Evolutionary conservation across 2,888 invertebrate genomes (phyloP).

Genomic region (Noctua comes): DNA sequence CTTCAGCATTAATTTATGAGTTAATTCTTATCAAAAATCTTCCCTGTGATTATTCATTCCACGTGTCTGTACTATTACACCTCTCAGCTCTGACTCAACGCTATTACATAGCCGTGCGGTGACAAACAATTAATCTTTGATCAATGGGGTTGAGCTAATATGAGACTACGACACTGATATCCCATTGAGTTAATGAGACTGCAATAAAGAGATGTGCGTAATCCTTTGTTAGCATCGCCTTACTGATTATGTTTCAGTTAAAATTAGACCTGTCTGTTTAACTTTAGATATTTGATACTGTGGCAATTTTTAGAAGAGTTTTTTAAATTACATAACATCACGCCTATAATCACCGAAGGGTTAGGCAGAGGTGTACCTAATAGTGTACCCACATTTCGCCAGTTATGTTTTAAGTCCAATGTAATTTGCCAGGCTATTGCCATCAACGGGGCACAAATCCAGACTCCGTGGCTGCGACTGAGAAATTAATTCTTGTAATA

Average conservation of each 20-base stretch:
- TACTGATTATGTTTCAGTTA: slow-evolving; percentile 47
- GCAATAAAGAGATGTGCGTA: slow-evolving; percentile 64
- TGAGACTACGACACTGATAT: slow-evolving; percentile 50
- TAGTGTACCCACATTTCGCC: too few relatives aligned
- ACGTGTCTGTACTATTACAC: slow-evolving; percentile 35
- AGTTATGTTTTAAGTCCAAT: too few relatives aligned
- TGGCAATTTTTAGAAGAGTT: not conserved
- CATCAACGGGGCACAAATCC: too few relatives aligned
- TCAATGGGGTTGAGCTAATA: slow-evolving; percentile 57
- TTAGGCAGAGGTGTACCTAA: too few relatives aligned
- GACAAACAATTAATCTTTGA: slow-evolving; percentile 64
- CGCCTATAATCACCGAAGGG: too few relatives aligned
- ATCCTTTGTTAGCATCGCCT: slow-evolving; percentile 64
- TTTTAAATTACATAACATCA: too few relatives aligned
- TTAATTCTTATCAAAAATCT: not conserved
- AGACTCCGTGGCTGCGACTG: too few relatives aligned
- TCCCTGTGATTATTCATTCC: not conserved
- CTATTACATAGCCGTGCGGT: slow-evolving; percentile 32
- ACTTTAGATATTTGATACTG: slow-evolving; percentile 9
- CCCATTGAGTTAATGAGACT: slow-evolving; percentile 46
- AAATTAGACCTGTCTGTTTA: slow-evolving; percentile 30
- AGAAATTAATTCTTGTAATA: not conserved
- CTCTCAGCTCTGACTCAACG: slow-evolving; percentile 50
- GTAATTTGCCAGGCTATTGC: too few relatives aligned
- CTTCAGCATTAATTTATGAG: too few relatives aligned